Evolutionary conservation across 2,113 vertebrate genomes (phyloP).

Genomic region (Falcunculus frontatus): DNA sequence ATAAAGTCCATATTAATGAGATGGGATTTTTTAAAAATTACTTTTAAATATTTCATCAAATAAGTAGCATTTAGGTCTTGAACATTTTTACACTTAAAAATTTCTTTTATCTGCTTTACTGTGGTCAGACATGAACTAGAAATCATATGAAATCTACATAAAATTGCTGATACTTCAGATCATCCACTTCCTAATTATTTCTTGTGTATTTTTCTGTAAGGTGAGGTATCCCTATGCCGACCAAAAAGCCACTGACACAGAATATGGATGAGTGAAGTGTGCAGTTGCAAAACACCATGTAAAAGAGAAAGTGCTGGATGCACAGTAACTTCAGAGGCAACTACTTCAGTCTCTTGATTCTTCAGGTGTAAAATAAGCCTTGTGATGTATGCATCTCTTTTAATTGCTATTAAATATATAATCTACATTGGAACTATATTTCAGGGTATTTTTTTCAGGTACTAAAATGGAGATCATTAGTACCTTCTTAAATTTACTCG

Average conservation of each 20-base stretch:
- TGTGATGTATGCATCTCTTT: neutral
- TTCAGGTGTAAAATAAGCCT: neutral
- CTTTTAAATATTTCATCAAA: neutral
- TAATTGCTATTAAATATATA: neutral
- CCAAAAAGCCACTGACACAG: neutral
- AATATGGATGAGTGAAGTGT: neutral
- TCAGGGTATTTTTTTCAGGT: neutral
- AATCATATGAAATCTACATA: neutral
- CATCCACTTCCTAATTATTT: neutral
- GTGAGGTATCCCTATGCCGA: neutral
- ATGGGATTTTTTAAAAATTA: neutral
- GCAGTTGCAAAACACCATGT: neutral
- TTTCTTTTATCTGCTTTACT: neutral
- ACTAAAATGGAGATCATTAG: neutral
- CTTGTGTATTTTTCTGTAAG: neutral
- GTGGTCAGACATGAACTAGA: neutral
- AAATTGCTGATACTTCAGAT: neutral
- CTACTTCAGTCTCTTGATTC: neutral
- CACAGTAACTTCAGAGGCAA: neutral
- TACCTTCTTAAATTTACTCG: neutral
- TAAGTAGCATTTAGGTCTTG: neutral
- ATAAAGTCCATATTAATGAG: neutral
- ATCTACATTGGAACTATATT: neutral
- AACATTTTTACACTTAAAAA: neutral
- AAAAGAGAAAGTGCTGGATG: neutral